Base-by-base conservation (phyloP, 1,140 invertebrate species). In the Subanguina moxae region DNA sequence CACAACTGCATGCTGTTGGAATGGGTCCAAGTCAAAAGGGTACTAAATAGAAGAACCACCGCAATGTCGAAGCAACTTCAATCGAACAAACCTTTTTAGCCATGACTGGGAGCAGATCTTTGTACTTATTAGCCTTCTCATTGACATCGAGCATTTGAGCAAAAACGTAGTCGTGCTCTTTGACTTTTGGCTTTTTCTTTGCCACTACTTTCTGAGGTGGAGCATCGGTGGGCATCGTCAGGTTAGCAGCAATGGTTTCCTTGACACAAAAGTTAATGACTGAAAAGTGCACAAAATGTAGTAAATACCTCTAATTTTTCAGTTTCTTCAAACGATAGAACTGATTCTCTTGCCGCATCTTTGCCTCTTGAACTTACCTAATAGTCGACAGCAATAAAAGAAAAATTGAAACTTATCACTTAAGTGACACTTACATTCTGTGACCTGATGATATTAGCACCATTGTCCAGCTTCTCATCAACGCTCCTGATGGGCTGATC, bases 1-100 rank as follows among this genome's bases (percentile, higher is more conserved):
- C 11, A 96, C 83, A 75, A 98, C 93, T 8, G 95, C 94, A 86
- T 92, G 86, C 73, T 98, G 95, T 84, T 98, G 95, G 82, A 99
- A 99, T 8, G 88, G 90, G 84, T 99, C 96, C 74, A 97, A 86
- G 82, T 95, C 91, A 86, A 98, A 99, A 28, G 89, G 88, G 85
- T 90, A 97, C 80, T 87, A 72, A 15, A 81, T 23, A 38, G 57
- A 28, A 68, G 21, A 42, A 52, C 3, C 8, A 3, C 3, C 3
- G 48, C 48, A 15, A 15, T 3, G 3, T 25, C 48, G 8, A 52
- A 52, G 23, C 23, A 3, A 52, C 3, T 38, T 21, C n/a, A 28
- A 28, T 30, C 1, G 68, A 64, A 8, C 11, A 21, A 23, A 71
- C 72, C 45, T 76, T 72, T 57, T 57, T 72, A 25, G 73, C 73